These are phyloP conservation scores for Antedon mediterranea DNA, from an alignment of 53 echinoderm and acorn worm genomes.

Conservation along the genomic window DNA sequence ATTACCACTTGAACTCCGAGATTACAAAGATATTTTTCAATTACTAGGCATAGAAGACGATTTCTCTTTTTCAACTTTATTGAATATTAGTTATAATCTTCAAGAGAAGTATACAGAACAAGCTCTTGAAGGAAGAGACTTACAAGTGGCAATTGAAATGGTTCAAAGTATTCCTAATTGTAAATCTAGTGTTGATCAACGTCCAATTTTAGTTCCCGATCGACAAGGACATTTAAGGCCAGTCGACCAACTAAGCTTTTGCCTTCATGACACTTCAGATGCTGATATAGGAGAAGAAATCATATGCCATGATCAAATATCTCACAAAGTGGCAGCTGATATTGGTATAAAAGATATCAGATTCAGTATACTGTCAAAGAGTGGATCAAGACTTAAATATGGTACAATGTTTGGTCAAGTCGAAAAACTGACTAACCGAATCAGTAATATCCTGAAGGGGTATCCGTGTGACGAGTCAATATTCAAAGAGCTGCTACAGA, in stretches of 20 bases:
- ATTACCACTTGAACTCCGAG: neutral
- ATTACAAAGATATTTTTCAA: neutral
- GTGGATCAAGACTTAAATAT: conserved; percentile 2
- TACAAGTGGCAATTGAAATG: neutral
- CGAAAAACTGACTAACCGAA: conserved; percentile 56
- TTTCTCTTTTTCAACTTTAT: neutral
- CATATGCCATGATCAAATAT: conserved; percentile 15
- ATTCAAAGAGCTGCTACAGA: conserved; percentile 87
- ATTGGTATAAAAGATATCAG: conserved; percentile 33
- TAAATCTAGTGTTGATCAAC: neutral
- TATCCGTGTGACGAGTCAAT: conserved; percentile 68
- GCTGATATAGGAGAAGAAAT: neutral
- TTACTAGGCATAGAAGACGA: neutral
- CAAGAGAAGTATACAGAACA: neutral
- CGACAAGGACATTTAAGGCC: neutral
- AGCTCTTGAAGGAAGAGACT: neutral
- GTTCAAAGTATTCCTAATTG: neutral
- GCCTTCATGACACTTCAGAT: neutral
- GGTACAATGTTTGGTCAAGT: conserved; percentile 62
- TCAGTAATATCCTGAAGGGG: conserved; percentile 48
- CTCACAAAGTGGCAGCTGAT: conserved; percentile 9
- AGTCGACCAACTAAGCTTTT: neutral
- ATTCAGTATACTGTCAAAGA: conserved; percentile 5
- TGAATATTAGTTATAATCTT: neutral
- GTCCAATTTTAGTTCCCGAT: neutral